These are phyloP conservation scores for Drosophila takahashii DNA, from an alignment of 1,140 invertebrate genomes.

Conservation along the genomic window DNA sequence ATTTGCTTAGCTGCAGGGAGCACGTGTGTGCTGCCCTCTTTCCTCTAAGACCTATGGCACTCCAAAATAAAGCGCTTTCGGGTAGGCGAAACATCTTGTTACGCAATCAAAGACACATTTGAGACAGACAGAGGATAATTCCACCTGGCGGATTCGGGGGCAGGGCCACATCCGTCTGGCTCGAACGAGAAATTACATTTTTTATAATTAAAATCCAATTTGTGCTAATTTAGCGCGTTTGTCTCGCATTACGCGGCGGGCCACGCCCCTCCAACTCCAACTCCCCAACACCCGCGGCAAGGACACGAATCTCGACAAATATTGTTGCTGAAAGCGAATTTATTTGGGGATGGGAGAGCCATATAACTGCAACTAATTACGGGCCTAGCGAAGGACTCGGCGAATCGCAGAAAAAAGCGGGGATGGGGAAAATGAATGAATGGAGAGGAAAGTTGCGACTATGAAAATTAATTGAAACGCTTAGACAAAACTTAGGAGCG, in stretches of 20 bases:
- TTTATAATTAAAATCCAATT: conserved; percentile 71
- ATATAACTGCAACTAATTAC: conserved; percentile 50
- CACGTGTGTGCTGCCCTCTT: conserved; percentile 9
- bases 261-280: conserved; percentile 8
- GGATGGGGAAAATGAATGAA: conserved; percentile 2
- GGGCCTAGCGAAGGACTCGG: conserved; percentile 29
- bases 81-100: conserved; percentile 8
- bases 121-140: not conserved
- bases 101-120: conserved; percentile 27
- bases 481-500: conserved; percentile 71
- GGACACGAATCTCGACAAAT: conserved; percentile 22
- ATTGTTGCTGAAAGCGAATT: conserved; percentile 43
- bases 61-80: not conserved
- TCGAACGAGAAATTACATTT: conserved; percentile 42
- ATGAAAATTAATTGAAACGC: conserved; percentile 80
- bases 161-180: conserved; percentile 7
- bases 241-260: conserved; percentile 45
- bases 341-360: conserved; percentile 3
- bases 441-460: conserved; percentile 48
- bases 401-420: not conserved
- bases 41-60: not conserved
- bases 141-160: not conserved
- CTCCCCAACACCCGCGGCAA: conserved; percentile 1
- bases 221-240: conserved; percentile 64
- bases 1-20: conserved; percentile 46